Conservation (phyloP, 2,888 invertebrate species). For the Rhodophaea formosa region DNA sequence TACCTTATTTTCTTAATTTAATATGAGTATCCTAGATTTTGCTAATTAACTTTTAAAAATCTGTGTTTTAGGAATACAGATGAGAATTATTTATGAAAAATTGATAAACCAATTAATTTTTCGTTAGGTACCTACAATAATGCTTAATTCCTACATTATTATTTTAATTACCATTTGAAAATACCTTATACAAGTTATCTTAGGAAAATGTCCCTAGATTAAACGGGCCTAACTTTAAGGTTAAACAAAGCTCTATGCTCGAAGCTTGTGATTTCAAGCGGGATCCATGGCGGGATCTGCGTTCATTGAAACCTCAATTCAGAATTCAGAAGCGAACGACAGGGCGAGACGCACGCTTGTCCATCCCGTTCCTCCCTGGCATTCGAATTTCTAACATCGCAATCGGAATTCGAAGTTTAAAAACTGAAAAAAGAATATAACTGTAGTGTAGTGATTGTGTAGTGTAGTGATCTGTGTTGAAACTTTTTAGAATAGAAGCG, state of each 20-base stretch:
- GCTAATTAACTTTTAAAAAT: too few relatives aligned
- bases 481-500: not conserved
- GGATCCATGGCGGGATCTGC: not conserved
- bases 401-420: not conserved
- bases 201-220: too few relatives aligned
- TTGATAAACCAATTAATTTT: too few relatives aligned
- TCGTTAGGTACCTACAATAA: too few relatives aligned
- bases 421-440: not conserved
- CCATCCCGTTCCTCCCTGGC: constrained; percentile 4
- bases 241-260: not conserved
- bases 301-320: not conserved
- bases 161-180: too few relatives aligned
- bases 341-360: constrained; percentile 11
- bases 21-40: too few relatives aligned
- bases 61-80: too few relatives aligned
- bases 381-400: not conserved
- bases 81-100: too few relatives aligned
- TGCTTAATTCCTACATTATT: too few relatives aligned
- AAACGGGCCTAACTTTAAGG: too few relatives aligned
- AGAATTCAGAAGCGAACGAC: constrained; percentile 8
- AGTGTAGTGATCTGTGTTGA: not conserved
- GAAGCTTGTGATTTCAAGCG: constrained; percentile 1
- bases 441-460: constrained; percentile 3
- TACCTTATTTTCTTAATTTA: too few relatives aligned
- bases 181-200: too few relatives aligned